Percentiles rank a stretch among this genome's conserved stretches.
phyloP scores from a whole-genome alignment of 2,797 vertebrate genomes.

The Sebastes reedi region DNA sequence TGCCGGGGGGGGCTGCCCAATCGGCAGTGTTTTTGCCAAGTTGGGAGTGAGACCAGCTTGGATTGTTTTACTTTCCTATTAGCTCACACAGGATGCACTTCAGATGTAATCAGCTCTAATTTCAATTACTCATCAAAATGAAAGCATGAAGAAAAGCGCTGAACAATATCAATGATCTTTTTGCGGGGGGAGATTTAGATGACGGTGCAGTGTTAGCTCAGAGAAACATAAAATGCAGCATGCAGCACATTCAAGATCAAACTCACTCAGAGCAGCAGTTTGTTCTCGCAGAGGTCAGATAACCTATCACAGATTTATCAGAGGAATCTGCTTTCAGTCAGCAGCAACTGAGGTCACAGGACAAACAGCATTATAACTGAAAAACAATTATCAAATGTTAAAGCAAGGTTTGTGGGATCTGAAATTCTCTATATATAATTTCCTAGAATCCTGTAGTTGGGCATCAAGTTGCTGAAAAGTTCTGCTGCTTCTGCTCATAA shows the following conservation, averaged over 20 bases:
- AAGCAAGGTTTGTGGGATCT: not conserved
- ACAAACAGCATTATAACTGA: not conserved
- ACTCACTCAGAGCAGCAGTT: not conserved
- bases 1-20: no score
- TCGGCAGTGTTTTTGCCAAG: no score
- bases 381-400: not conserved
- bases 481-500: slow-evolving; percentile 10
- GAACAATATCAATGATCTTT: not conserved
- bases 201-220: not conserved
- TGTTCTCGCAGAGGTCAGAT: slow-evolving; percentile 32
- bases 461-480: not conserved
- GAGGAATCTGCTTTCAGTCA: slow-evolving; percentile 19
- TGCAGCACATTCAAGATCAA: not conserved
- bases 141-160: not conserved
- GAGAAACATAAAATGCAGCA: not conserved
- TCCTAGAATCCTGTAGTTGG: not conserved
- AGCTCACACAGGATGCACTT: not conserved
- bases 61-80: not conserved
- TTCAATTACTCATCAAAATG: not conserved
- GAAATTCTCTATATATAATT: not conserved
- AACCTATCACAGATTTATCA: slow-evolving; percentile 28
- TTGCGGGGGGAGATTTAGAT: not conserved
- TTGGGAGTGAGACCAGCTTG: no score
- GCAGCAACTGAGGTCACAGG: not conserved
- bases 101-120: not conserved